These are phyloP conservation scores for Leptodirus hochenwartii DNA, from an alignment of 2,888 invertebrate species.

Conservation along the genomic window DNA sequence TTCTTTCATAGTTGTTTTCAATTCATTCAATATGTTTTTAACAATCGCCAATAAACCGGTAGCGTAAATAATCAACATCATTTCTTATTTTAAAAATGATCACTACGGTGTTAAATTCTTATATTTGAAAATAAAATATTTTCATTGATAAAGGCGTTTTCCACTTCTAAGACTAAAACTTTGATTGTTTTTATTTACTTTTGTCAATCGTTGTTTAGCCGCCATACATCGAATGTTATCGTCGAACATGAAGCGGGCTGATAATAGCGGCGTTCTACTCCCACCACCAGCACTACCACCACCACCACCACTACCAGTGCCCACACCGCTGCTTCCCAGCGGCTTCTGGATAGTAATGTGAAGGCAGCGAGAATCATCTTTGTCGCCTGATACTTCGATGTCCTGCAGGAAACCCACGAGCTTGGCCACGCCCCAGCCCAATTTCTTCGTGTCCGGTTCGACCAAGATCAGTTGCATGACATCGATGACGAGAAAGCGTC, in stretches of 20 bases:
- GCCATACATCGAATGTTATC: constrained; percentile 99
- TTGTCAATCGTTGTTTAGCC: constrained; percentile 73
- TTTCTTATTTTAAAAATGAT: too few species aligned
- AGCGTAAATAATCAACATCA: too few species aligned
- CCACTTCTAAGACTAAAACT: too few species aligned
- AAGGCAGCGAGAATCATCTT: constrained; percentile 88
- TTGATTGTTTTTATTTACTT: too few species aligned
- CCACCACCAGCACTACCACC: constrained; percentile 26
- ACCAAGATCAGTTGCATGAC: constrained; percentile 89
- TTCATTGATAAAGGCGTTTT: too few species aligned
- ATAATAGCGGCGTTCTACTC: constrained; percentile 59
- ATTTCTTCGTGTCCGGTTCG: constrained; percentile 83
- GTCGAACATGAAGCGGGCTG: constrained; percentile 91
- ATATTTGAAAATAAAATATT: too few species aligned
- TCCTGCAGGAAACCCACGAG: constrained; percentile 92
- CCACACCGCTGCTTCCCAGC: constrained; percentile 31
- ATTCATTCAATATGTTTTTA: too few species aligned
- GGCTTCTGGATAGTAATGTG: constrained; percentile 86
- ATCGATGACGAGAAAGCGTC: constrained; percentile 92
- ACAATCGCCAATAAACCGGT: too few species aligned
- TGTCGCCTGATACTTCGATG: constrained; percentile 88
- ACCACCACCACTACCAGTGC: too few species aligned
- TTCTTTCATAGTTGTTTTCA: too few species aligned
- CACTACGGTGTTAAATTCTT: too few species aligned
- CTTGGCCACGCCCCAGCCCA: constrained; percentile 97